phyloP scores from a whole-genome alignment of 1,140 invertebrate species.

The Callitettix versicolor region DNA sequence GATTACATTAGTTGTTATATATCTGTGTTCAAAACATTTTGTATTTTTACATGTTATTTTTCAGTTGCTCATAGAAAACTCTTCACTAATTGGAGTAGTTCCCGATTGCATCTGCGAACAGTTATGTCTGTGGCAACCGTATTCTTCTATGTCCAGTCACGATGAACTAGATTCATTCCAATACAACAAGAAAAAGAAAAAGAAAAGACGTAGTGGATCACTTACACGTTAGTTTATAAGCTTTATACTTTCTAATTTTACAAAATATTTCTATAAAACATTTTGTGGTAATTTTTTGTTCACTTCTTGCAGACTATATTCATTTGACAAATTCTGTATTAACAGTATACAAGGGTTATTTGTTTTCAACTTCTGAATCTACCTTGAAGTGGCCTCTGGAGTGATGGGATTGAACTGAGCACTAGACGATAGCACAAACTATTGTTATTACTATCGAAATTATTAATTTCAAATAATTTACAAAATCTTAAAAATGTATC shows the following conservation, averaged over 20 bases:
- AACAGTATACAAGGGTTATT: too few relatives aligned
- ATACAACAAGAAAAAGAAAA: slow-evolving; percentile 39
- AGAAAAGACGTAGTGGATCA: slow-evolving; percentile 70
- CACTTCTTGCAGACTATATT: slow-evolving; percentile 17
- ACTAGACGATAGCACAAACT: too few relatives aligned
- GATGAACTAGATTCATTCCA: slow-evolving; percentile 20
- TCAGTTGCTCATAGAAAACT: slow-evolving; percentile 65
- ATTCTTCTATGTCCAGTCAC: slow-evolving; percentile 27
- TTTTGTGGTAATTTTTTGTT: too few relatives aligned
- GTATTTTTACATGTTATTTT: slow-evolving; percentile 32
- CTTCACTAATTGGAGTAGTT: slow-evolving; percentile 57
- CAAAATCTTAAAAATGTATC: too few relatives aligned
- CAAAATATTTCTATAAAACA: neutral
- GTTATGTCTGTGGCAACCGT: slow-evolving; percentile 37
- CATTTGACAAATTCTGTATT: too few relatives aligned
- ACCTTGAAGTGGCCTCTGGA: too few relatives aligned
- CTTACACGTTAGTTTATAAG: slow-evolving; percentile 68
- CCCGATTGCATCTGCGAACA: slow-evolving; percentile 43
- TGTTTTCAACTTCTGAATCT: too few relatives aligned
- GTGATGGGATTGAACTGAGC: too few relatives aligned
- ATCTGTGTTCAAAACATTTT: too few relatives aligned
- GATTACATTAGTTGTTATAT: too few relatives aligned
- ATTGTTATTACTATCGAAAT: too few relatives aligned
- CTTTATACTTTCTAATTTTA: neutral
- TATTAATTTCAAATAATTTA: too few relatives aligned